phyloP scores from a whole-genome alignment of 1,140 invertebrate species.

The Daktulosphaira vitifoliae region DNA sequence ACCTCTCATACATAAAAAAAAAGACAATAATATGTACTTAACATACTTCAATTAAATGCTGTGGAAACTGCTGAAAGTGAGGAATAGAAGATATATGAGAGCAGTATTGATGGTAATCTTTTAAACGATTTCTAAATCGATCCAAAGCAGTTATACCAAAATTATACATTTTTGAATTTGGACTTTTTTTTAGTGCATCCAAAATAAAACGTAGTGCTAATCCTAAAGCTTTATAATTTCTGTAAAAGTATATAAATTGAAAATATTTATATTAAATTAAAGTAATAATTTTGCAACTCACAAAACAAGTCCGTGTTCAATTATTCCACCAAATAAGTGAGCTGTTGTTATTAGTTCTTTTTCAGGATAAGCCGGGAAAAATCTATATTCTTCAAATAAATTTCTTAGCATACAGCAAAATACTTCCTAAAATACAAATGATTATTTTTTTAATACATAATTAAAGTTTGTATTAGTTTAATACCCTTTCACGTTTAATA shows the following conservation, averaged over 20 bases:
- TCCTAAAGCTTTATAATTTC: slow-evolving; percentile 74
- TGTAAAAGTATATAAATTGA: slow-evolving; percentile 24
- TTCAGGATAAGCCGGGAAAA: slow-evolving; percentile 97
- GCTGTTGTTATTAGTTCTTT: slow-evolving; percentile 95
- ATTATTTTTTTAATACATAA: neutral
- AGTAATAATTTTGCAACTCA: slow-evolving; percentile 39
- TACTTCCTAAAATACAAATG: slow-evolving; percentile 52
- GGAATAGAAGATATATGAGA: slow-evolving; percentile 83
- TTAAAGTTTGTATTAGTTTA: slow-evolving; percentile 30
- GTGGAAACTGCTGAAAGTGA: slow-evolving; percentile 84
- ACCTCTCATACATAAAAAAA: too few relatives aligned
- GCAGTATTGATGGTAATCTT: slow-evolving; percentile 94
- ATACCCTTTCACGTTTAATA: slow-evolving; percentile 70
- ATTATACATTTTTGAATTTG: slow-evolving; percentile 89
- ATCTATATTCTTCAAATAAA: slow-evolving; percentile 96
- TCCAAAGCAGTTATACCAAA: slow-evolving; percentile 93
- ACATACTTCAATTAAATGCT: slow-evolving; percentile 69
- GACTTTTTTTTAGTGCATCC: slow-evolving; percentile 82
- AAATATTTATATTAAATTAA: neutral
- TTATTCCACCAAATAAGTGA: slow-evolving; percentile 97
- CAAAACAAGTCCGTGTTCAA: slow-evolving; percentile 90
- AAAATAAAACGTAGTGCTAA: slow-evolving; percentile 83
- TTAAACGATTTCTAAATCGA: slow-evolving; percentile 80
- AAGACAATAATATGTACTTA: too few relatives aligned
- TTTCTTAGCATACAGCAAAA: slow-evolving; percentile 97